Base-by-base conservation (phyloP, 2,888 invertebrate species). In the Limnephilus auricula region DNA sequence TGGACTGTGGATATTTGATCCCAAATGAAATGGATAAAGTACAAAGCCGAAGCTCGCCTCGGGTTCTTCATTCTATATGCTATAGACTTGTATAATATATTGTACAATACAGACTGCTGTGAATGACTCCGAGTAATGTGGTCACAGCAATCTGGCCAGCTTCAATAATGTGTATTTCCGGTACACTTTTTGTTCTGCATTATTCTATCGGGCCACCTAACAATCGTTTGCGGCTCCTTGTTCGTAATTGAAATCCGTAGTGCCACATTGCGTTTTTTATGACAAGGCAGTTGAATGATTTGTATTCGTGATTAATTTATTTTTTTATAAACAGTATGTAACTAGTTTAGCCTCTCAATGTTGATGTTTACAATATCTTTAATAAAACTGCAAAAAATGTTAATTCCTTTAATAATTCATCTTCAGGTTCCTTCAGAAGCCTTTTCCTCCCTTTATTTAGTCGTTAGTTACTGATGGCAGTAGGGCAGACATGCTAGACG, bases 101-200 rank as follows among this genome's bases (percentile, higher is more conserved):
- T 65, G 25, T 65, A 65, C 65, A 65, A 65, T 65, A 10, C 65
- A 65, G 25, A 65, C 65, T 65, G 65, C 65, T 65, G 65, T 65
- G 65, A 25, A 65, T 65, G 65, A 65, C 25, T 25, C 25, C 65
- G 65, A 65, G 65, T 25, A 65, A 65, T 65, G 65, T 65, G 65
- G 65, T 65, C n/a, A 65, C 65, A 65, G 84, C 15, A 31, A 34
- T 50, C 50, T 30, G 34, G 78, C 34, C 32, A 78, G 87, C 34
- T 88, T 37, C 34, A n/a, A 32, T 78, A 88, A 88, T 78, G 32
- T 34, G 25, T 78, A 88, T 88, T 88, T 88, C 78, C 87, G 87
- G 65, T 88, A 78, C 78, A 78, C 32, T 78, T 79, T 88, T 79
- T 88, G 87, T 37, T 88, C 34, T 25, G 32, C n/a, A 78, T 86